These are phyloP conservation scores for Apostichopus japonicus DNA, from an alignment of 35 echinoderm and acorn worm genomes.

Conservation along the genomic window DNA sequence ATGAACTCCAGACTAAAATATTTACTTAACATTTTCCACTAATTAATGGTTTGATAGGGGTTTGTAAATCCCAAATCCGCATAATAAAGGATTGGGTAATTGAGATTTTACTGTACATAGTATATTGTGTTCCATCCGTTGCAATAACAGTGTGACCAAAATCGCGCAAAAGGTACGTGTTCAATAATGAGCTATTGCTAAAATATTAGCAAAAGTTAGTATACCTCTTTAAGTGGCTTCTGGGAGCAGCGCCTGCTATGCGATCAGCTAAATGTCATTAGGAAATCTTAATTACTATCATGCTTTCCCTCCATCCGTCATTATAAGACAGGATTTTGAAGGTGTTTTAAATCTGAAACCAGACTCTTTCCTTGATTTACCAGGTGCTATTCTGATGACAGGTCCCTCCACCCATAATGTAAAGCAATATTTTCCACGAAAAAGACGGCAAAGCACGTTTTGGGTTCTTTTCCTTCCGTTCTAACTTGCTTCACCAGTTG, in stretches of 20 bases:
- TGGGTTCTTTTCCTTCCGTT: neutral
- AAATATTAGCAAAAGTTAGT: too few species aligned
- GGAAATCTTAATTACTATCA: neutral
- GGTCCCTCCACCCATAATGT: neutral
- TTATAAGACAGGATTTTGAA: neutral
- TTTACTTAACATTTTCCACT: too few species aligned
- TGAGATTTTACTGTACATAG: too few species aligned
- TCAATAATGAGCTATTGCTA: too few species aligned
- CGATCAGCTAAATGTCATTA: neutral
- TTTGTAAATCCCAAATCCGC: too few species aligned
- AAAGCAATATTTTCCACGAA: neutral
- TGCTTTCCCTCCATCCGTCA: neutral
- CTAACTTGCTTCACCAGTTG: neutral
- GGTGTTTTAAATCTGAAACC: neutral
- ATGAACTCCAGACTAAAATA: too few species aligned
- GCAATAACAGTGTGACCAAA: too few species aligned
- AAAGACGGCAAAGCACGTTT: neutral
- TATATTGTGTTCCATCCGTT: too few species aligned
- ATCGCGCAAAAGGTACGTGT: too few species aligned
- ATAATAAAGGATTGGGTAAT: too few species aligned
- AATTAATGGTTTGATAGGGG: too few species aligned
- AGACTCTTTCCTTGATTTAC: neutral
- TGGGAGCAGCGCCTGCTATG: neutral
- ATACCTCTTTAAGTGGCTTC: neutral
- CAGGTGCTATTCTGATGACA: neutral